A percentile compares a stretch with the other conserved stretches of the same genome.
These are phyloP conservation scores for Myiopsitta monachus DNA, from an alignment of 2,113 vertebrate genomes.

Conservation along the genomic window DNA sequence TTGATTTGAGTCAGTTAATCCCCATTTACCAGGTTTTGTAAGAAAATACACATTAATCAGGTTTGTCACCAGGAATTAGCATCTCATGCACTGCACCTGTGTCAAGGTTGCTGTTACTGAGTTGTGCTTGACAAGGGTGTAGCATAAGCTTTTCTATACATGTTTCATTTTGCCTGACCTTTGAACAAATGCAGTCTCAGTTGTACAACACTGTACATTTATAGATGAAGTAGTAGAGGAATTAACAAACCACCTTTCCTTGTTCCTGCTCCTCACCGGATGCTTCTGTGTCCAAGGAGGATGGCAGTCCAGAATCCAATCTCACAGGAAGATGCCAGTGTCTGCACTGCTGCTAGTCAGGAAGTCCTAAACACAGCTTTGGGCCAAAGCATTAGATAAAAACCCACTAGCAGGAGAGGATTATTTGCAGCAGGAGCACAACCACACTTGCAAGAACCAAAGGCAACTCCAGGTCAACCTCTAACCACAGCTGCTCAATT, in stretches of 20 bases:
- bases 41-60: background rate
- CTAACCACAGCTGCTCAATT: background rate
- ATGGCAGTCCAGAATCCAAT: background rate
- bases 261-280: background rate
- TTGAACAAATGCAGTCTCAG: background rate
- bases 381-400: background rate
- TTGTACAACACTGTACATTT: background rate
- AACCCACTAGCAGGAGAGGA: accelerated
- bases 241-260: background rate
- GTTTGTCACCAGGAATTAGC: background rate
- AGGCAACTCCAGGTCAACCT: background rate
- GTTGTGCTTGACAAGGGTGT: background rate
- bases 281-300: background rate
- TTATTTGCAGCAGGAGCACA: background rate
- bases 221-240: background rate
- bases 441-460: background rate
- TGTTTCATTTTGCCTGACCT: background rate
- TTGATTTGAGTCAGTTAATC: background rate
- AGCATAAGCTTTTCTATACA: background rate
- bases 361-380: background rate
- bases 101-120: background rate
- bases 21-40: background rate
- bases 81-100: background rate
- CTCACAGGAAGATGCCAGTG: background rate
- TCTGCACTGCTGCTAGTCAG: background rate